Percentiles rank a stretch among this genome's conserved stretches.
phyloP scores from a whole-genome alignment of 35 echinoderm and acorn worm genomes.

The Apostichopus californicus region DNA sequence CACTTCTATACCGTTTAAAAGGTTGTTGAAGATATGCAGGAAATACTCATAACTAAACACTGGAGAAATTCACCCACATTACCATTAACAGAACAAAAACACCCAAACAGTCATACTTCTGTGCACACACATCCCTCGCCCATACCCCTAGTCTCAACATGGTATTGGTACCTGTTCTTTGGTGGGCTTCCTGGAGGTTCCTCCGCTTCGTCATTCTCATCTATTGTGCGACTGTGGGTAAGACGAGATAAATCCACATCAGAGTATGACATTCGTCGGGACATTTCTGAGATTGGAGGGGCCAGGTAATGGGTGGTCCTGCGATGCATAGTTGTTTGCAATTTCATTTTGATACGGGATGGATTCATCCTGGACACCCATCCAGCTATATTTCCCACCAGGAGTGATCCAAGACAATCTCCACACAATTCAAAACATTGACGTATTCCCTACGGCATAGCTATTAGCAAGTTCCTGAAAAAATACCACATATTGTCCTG shows the following conservation, averaged over 20 bases:
- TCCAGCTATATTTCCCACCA: not conserved
- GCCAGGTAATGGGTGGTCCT: slow-evolving; percentile 21
- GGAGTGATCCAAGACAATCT: not conserved
- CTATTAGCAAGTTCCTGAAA: not conserved
- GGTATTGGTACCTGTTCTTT: slow-evolving; percentile 57
- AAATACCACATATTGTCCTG: not conserved
- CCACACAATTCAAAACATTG: not conserved
- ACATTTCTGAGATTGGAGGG: slow-evolving; percentile 26
- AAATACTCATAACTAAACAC: too few relatives aligned
- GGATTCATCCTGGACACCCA: slow-evolving; percentile 24
- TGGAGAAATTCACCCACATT: not conserved
- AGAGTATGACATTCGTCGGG: slow-evolving; percentile 47
- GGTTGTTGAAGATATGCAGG: too few relatives aligned
- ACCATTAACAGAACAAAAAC: too few relatives aligned
- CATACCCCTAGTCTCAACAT: not conserved
- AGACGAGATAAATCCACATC: slow-evolving; percentile 45
- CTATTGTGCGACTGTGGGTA: slow-evolving; percentile 69
- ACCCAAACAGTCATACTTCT: too few relatives aligned
- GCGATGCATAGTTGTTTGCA: slow-evolving; percentile 35
- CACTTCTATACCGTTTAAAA: too few relatives aligned
- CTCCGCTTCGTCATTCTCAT: slow-evolving; percentile 77
- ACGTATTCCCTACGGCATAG: not conserved
- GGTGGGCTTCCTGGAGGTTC: slow-evolving; percentile 54
- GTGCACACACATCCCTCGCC: not conserved
- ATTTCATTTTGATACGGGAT: slow-evolving; percentile 17